Evolutionary conservation across 1,140 invertebrate genomes (phyloP), one percentile per base, ranked within the genome.

Genomic region (Episyrphus balteatus): DNA sequence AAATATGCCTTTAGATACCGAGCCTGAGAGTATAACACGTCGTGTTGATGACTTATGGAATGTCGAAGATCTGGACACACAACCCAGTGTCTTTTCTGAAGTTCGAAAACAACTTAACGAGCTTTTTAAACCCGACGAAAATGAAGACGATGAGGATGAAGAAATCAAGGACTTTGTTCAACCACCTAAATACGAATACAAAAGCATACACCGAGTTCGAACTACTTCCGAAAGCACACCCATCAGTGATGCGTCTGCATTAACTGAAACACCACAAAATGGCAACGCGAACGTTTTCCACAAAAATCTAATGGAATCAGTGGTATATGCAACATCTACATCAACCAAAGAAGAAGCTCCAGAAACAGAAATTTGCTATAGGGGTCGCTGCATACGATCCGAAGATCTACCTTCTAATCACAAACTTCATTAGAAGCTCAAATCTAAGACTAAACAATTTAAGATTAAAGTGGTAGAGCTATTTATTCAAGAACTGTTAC

Each of bases 281-380:
- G 21, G 21, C 8, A 26, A 26, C 8, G 21, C 44, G 56, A 67
- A 55, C 55, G 55, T 32, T 50, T 71, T 51, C 62, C 73, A 56
- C 56, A 62, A 55, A 50, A 61, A 66, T 46, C 58, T 62, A 42
- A 61, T 69, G 67, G 63, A 57, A 70, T 68, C 58, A 68, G 75
- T 69, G 65, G 77, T 62, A 59, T 80, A 47, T 68, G 73, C 50
- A 73, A 78, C 84, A 1, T 83, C 83, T 1, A 85, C 84, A 40
- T 86, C 84, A 1, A 47, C 51, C 13, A 83, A 82, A 0, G 62
- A 56, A 39, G 75, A 88, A 31, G 86, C 85, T 9, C 81, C 87
- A 50, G 85, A 88, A 75, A 88, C 85, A 15, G 86, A 89, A 70
- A 89, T 89, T 41, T 89, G 86, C 57, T 89, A 84, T 61, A 79